Percentiles rank a stretch among this genome's conserved stretches.
Evolutionary conservation across 2,797 vertebrate species (phyloP).

Genomic region (Rhynchotus rufescens): DNA sequence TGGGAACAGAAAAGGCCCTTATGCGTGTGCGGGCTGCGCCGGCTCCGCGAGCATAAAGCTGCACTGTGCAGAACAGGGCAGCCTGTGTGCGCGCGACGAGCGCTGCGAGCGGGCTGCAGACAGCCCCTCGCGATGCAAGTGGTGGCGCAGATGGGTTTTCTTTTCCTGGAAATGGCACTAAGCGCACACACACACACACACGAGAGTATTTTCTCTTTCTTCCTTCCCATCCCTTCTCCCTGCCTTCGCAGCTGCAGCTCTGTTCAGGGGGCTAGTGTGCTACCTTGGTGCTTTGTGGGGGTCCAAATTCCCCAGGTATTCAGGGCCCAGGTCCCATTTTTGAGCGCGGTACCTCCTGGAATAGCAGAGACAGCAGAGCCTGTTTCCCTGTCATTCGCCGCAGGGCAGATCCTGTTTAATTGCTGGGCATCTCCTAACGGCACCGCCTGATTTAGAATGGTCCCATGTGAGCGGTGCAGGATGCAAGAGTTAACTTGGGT

Average conservation of each 20-base stretch:
- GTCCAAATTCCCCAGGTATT: not conserved
- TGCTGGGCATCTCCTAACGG: not conserved
- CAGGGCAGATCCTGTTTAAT: not conserved
- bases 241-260: not conserved
- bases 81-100: not conserved
- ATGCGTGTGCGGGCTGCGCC: not conserved
- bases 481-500: not conserved
- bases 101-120: not conserved
- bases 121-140: not conserved
- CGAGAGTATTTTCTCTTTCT: not conserved
- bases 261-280: rapidly evolving
- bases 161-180: not conserved
- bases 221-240: not conserved
- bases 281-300: not conserved
- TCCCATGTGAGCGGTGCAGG: not conserved
- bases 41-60: not conserved
- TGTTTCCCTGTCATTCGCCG: not conserved
- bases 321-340: not conserved
- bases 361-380: too few relatives aligned
- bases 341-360: not conserved
- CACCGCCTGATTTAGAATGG: not conserved
- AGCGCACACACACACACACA: not conserved
- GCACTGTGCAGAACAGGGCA: slow-evolving; percentile 57
- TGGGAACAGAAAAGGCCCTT: slow-evolving; percentile 39
- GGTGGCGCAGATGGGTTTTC: not conserved